Evolutionary conservation across 2,797 vertebrate species (phyloP).

Genomic region (Sylvia borin): DNA sequence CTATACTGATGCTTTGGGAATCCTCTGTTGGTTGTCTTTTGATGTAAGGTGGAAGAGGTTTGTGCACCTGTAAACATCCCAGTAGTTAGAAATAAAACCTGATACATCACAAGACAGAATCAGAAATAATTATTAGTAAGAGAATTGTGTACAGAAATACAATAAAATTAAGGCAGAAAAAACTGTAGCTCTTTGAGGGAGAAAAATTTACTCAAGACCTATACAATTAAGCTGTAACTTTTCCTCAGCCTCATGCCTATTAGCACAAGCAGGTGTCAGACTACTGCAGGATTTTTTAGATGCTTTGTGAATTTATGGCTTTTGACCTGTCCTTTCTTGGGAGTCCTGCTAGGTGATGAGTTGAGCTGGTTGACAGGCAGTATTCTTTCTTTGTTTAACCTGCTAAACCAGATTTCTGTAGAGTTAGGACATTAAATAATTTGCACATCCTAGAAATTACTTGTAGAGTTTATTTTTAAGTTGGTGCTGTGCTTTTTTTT

Average conservation of each 20-base stretch:
- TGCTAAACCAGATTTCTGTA: neutral
- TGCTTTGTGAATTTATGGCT: neutral
- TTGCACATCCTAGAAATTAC: neutral
- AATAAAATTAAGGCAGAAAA: neutral
- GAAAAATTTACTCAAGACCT: neutral
- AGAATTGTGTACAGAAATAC: neutral
- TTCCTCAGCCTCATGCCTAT: fast-evolving
- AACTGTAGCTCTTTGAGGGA: neutral
- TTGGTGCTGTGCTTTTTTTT: neutral
- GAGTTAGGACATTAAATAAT: neutral
- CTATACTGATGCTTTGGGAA: neutral
- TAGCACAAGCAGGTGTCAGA: neutral
- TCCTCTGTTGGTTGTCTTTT: neutral
- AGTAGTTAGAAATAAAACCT: neutral
- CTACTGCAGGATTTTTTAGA: neutral
- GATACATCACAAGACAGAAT: neutral
- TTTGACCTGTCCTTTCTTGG: neutral
- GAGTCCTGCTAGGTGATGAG: neutral
- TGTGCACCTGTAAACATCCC: neutral
- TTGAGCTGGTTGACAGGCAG: neutral
- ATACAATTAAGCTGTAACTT: neutral
- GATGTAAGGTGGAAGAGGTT: neutral
- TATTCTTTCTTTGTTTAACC: neutral
- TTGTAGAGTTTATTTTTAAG: neutral
- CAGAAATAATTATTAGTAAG: neutral